Evolutionary conservation across 1,140 invertebrate species (phyloP).

Genomic region (Drosophila littoralis): DNA sequence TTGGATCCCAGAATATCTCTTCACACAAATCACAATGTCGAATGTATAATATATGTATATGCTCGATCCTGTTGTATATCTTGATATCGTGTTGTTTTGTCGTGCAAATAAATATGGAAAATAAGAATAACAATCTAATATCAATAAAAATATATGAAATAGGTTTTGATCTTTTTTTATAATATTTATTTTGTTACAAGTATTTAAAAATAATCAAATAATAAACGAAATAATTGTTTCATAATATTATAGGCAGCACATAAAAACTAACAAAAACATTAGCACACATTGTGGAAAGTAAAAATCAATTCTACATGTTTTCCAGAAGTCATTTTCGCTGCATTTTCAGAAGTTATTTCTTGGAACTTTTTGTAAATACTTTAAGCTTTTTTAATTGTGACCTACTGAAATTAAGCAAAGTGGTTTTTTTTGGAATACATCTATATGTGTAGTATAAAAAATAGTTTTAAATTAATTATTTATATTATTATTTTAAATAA

Average conservation of each 20-base stretch:
- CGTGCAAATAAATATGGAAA: constrained; percentile 10
- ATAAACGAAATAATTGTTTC: constrained; percentile 55
- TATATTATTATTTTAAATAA: constrained; percentile 51
- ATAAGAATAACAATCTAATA: constrained; percentile 15
- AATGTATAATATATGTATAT: constrained; percentile 11
- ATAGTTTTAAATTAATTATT: constrained; percentile 25
- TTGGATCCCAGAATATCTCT: constrained; percentile 79
- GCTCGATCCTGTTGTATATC: constrained; percentile 65
- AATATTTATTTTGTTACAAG: constrained; percentile 68
- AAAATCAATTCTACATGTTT: constrained; percentile 17
- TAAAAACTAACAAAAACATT: constrained; percentile 37
- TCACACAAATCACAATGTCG: constrained; percentile 76
- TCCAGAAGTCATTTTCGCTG: constrained; percentile 6
- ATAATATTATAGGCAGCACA: constrained; percentile 51
- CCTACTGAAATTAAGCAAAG: constrained; percentile 15
- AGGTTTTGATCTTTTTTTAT: constrained; percentile 12
- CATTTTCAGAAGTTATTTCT: constrained; percentile 15
- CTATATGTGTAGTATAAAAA: constrained; percentile 1
- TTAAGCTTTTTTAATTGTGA: constrained; percentile 7
- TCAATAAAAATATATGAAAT: constrained; percentile 8
- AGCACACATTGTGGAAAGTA: constrained; percentile 31
- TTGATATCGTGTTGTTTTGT: constrained; percentile 47
- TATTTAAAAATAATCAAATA: constrained; percentile 73
- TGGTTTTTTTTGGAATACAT: constrained; percentile 26
- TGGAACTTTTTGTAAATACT: constrained; percentile 15